Evolutionary conservation across 1,140 invertebrate species (phyloP).

Genomic region (Drosophila setifemur): DNA sequence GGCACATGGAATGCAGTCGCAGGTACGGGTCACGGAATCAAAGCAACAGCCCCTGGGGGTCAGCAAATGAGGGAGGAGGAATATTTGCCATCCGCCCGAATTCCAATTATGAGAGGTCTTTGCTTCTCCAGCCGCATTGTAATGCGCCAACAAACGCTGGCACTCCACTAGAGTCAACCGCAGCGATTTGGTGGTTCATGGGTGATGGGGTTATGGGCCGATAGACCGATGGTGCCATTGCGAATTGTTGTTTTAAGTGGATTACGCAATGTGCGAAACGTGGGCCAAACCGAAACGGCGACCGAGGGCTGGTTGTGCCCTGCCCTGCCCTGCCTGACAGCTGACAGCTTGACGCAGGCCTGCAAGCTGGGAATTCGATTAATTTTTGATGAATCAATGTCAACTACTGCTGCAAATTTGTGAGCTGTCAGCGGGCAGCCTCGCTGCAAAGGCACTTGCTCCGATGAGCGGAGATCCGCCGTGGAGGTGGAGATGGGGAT

Average conservation of each 20-base stretch:
- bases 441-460: slow-evolving; percentile 45
- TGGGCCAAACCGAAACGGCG: background rate
- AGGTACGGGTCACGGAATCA: slow-evolving; percentile 4
- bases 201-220: too few relatives aligned
- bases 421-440: slow-evolving; percentile 60
- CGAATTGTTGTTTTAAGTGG: slow-evolving; percentile 66
- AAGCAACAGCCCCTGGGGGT: background rate
- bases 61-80: background rate
- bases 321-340: slow-evolving; percentile 49
- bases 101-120: slow-evolving; percentile 29
- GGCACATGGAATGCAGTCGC: slow-evolving; percentile 23
- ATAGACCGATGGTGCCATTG: too few relatives aligned
- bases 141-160: slow-evolving; percentile 30
- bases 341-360: slow-evolving; percentile 56
- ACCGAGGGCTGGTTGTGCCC: slow-evolving; percentile 12
- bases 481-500: background rate
- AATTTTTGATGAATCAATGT: slow-evolving; percentile 81
- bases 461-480: slow-evolving; percentile 26
- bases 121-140: slow-evolving; percentile 24
- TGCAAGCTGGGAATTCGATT: slow-evolving; percentile 65
- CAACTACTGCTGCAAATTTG: slow-evolving; percentile 77
- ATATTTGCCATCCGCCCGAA: background rate
- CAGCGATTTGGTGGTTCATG: too few relatives aligned
- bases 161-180: background rate
- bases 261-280: slow-evolving; percentile 50